Evolutionary conservation across 2,888 invertebrate genomes (phyloP), one percentile per base, ranked within the genome.

Genomic region (Torymus tubicola): DNA sequence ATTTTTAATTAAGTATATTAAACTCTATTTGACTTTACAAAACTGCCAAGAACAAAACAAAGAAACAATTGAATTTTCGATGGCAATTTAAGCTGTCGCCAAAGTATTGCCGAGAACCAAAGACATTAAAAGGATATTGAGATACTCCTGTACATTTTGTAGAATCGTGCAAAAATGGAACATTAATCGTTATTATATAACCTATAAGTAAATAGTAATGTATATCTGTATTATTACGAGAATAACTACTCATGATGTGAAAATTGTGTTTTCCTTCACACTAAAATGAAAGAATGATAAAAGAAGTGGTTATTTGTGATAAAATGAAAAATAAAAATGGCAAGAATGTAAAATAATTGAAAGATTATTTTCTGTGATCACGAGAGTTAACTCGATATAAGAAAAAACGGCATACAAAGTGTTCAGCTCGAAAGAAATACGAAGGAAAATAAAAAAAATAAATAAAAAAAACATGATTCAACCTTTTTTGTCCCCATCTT

Each of bases 41-140:
- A 73, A 78, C 73, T 77, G 71, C 72, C 70, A 70, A 58, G 65
- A 68, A 71, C 16, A n/a, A 60, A 73, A 78, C 50, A 61, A 10
- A 68, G 52, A 69, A 52, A 63, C 14, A n/a, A 31, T 31, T 18
- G 69, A 74, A 74, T 73, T 78, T 50, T 71, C 52, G 67, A 53
- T 14, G 74, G 14, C 72, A 57, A 69, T 21, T 1, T 18, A 52
- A 57, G 73, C 55, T 31, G 60, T 67, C 70, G 52, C 58, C 55
- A 58, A 76, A 75, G 75, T 85, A 84, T 84, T 83, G 84, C 86
- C 82, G 84, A 84, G 83, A 86, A 86, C 86, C 86, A 86, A 86
- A 86, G 86, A 86, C 83, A 83, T 83, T 75, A 74, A 77, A 79
- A 71, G 68, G 24, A 72, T 86, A 85, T 70, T 67, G 60, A 80